Conservation (phyloP, 1,140 invertebrate genomes). For the Zaprionus nigranus region DNA sequence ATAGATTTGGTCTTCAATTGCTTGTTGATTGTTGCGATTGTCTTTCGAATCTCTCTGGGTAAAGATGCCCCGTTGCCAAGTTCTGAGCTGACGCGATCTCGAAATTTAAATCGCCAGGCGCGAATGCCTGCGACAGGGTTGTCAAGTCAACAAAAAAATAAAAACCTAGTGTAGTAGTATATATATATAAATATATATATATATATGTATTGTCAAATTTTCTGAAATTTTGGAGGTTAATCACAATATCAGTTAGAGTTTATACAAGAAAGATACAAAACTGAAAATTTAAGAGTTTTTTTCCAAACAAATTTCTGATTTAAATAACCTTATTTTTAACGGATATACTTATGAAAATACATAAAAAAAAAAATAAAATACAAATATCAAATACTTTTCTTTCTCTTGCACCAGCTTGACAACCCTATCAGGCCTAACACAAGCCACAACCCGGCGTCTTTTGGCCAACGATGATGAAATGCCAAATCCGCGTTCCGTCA, state of each 20-base stretch:
- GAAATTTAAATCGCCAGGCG: constrained; percentile 67
- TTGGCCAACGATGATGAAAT: constrained; percentile 64
- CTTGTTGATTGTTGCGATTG: constrained; percentile 74
- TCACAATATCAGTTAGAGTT: no score
- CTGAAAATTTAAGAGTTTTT: no score
- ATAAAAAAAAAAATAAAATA: background rate
- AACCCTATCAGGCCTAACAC: constrained; percentile 39
- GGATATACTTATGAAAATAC: background rate
- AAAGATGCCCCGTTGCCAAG: constrained; percentile 17
- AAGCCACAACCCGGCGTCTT: background rate
- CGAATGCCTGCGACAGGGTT: constrained; percentile 40
- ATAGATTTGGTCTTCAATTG: constrained; percentile 63
- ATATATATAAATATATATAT: no score
- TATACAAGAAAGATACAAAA: no score
- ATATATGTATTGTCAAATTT: no score
- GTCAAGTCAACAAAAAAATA: constrained; percentile 9
- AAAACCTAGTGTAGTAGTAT: no score
- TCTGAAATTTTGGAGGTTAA: no score
- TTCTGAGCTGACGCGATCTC: constrained; percentile 6
- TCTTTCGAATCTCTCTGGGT: constrained; percentile 35
- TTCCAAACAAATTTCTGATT: no score
- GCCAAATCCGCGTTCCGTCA: constrained; percentile 58
- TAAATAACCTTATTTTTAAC: no score
- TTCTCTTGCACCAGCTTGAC: constrained; percentile 20
- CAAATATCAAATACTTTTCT: background rate